A percentile compares a stretch with the other conserved stretches of the same genome.
These are phyloP conservation scores for Reticulitermes speratus DNA, from an alignment of 1,140 invertebrate genomes.

Conservation along the genomic window DNA sequence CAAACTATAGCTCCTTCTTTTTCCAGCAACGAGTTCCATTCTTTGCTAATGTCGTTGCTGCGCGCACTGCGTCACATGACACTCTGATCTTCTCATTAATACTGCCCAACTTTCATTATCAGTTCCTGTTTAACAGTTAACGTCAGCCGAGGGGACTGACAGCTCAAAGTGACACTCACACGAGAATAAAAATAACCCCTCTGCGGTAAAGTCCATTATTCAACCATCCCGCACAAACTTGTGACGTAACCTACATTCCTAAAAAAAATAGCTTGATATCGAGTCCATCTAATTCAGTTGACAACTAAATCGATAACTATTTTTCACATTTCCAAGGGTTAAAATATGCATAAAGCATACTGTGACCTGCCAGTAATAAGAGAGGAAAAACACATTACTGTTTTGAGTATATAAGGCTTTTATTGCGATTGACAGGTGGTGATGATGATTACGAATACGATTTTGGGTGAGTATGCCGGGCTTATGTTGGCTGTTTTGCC, in stretches of 20 bases:
- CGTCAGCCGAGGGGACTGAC: background rate
- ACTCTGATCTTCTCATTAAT: background rate
- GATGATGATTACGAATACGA: too few species aligned
- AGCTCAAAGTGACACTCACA: background rate
- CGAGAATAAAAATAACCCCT: background rate
- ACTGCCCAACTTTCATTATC: conserved; percentile 6
- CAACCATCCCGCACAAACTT: background rate
- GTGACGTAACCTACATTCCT: background rate
- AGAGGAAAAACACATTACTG: background rate
- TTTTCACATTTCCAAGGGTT: background rate
- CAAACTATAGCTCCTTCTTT: too few species aligned
- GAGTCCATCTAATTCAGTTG: background rate
- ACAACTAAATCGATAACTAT: background rate
- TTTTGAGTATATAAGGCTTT: background rate
- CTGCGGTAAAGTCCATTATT: background rate
- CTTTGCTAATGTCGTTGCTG: background rate
- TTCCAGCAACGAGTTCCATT: too few species aligned
- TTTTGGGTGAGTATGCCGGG: too few species aligned
- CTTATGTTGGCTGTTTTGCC: too few species aligned
- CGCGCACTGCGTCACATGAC: background rate
- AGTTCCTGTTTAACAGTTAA: background rate
- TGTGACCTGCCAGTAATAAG: background rate
- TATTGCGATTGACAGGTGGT: too few species aligned
- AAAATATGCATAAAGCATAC: background rate
- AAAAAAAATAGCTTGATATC: background rate